Evolutionary conservation across 1,140 invertebrate genomes (phyloP).

Genomic region (Tetramorium parvispinum): DNA sequence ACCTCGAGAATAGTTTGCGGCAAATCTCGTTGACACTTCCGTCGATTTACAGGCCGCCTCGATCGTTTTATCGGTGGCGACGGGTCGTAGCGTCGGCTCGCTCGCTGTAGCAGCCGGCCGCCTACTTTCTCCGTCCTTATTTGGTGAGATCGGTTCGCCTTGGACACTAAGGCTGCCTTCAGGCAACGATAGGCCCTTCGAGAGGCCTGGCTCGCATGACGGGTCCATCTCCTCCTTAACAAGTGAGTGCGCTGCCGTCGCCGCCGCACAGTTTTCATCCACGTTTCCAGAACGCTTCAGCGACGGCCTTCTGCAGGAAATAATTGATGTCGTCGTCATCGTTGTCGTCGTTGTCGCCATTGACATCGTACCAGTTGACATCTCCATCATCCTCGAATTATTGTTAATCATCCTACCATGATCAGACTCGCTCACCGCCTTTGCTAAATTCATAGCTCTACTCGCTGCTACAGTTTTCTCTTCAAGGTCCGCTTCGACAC

Average conservation of each 20-base stretch:
- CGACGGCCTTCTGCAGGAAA: conserved; percentile 68
- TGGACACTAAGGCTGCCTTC: conserved; percentile 58
- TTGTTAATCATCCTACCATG: conserved; percentile 36
- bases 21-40: conserved; percentile 56
- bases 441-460: conserved; percentile 59
- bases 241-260: conserved; percentile 44
- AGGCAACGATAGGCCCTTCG: conserved; percentile 62
- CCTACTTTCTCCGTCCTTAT: conserved; percentile 80
- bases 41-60: conserved; percentile 66
- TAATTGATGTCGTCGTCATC: conserved; percentile 41
- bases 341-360: background rate
- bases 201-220: conserved; percentile 8
- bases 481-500: conserved; percentile 41
- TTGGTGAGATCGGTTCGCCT: conserved; percentile 74
- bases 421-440: conserved; percentile 66
- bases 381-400: conserved; percentile 8
- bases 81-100: conserved; percentile 28
- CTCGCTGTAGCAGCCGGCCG: conserved; percentile 64
- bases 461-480: conserved; percentile 27
- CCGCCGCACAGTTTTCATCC: conserved; percentile 53
- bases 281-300: conserved; percentile 69
- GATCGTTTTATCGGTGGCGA: conserved; percentile 61
- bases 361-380: background rate
- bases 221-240: conserved; percentile 70
- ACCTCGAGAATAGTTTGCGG: conserved; percentile 47